Evolutionary conservation across 2,888 invertebrate species (phyloP), one percentile per base, ranked within the genome.

Genomic region (Cheilosia grossa): DNA sequence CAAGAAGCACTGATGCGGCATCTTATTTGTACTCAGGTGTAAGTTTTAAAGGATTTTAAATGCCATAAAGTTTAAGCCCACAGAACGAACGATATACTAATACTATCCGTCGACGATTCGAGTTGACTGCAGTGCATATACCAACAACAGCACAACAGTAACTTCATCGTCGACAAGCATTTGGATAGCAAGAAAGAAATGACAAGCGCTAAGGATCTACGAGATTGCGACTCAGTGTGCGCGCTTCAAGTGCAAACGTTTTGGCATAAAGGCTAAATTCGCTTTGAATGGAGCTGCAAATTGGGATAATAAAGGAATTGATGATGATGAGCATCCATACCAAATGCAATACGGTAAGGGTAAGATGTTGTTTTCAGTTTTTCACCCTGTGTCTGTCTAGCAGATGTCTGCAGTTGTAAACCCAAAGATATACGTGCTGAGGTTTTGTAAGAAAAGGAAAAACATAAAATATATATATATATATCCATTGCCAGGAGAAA

Each of bases 221-320:
- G 63, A 63, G 53, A 54, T 47, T 63, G 74, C 56, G 37, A 74
- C 66, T 47, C 47, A 51, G 42, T 54, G 53, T 73, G 67, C 51
- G 51, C 40, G 44, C 40, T 80, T 69, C 27, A 63, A 77, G 75
- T 85, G 75, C 85, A 85, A 80, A 85, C 81, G 75, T 81, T 81
- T 81, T 44, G 63, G 85, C 75, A 67, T 72, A 81, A 81, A 70
- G 75, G 64, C 82, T 86, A 88, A 88, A 88, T 88, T 88, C 82
- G 83, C 86, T 86, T 87, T 88, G 87, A 89, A 89, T 88, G 85
- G 87, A 86, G 87, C 82, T 87, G 87, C 88, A 88, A 88, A 89
- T 88, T 88, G 88, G 87, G 87, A 88, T 87, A 87, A 87, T 87
- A 88, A 89, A 87, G 83, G 87, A 88, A 88, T 87, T 88, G 87